phyloP scores from a whole-genome alignment of 2,888 invertebrate species.

The Mesorhabditis belari region DNA sequence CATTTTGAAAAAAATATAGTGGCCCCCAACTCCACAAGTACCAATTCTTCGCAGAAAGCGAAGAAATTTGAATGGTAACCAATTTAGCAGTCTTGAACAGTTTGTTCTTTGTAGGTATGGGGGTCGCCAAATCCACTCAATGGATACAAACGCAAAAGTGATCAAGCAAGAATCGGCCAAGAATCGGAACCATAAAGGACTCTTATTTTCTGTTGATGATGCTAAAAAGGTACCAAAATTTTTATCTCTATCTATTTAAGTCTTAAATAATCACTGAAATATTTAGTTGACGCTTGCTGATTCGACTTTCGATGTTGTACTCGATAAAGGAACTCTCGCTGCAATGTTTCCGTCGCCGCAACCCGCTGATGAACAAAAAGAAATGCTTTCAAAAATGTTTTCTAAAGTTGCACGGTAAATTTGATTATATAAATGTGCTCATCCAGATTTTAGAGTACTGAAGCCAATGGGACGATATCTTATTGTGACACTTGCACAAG shows the following conservation, averaged over 20 bases:
- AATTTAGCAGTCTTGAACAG: not conserved
- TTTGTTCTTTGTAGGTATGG: constrained; percentile 73
- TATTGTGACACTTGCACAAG: constrained; percentile 72
- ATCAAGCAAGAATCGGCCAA: constrained; percentile 79
- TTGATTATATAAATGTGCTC: not conserved
- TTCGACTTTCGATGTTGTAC: constrained; percentile 68
- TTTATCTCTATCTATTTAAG: too few species aligned
- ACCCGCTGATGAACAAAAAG: constrained; percentile 61
- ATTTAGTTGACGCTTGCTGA: constrained; percentile 15
- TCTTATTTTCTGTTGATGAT: constrained; percentile 65
- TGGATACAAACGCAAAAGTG: constrained; percentile 74
- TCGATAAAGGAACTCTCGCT: constrained; percentile 95
- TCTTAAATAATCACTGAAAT: not conserved
- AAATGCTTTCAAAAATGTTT: constrained; percentile 70
- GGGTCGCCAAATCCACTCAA: constrained; percentile 78
- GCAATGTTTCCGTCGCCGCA: constrained; percentile 68
- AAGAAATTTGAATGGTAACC: constrained; percentile 49
- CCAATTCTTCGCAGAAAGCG: constrained; percentile 41
- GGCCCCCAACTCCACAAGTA: constrained; percentile 47
- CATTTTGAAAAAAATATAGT: too few species aligned
- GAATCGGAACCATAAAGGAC: constrained; percentile 67
- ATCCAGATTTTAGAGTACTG: not conserved
- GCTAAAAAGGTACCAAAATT: constrained; percentile 32
- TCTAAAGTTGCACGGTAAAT: constrained; percentile 61
- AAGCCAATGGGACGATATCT: constrained; percentile 69